These are phyloP conservation scores for Mormyrus lacerda DNA, from an alignment of 2,113 vertebrate genomes.

Conservation along the genomic window DNA sequence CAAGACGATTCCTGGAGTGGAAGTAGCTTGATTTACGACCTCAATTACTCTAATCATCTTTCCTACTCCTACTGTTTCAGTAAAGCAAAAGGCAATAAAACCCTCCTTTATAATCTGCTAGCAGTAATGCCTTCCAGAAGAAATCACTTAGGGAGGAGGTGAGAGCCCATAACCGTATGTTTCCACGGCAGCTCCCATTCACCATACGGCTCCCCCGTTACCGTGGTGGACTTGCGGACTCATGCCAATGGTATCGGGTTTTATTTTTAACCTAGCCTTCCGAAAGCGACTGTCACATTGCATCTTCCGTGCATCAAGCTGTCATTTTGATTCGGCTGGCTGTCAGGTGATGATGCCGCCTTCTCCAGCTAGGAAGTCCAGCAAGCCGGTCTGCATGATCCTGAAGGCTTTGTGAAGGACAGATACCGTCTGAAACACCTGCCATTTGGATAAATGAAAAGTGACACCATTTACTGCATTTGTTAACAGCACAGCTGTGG, in stretches of 20 bases:
- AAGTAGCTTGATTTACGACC: conserved; percentile 3
- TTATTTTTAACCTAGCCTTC: background rate
- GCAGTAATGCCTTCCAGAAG: conserved; percentile 10
- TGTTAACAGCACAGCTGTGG: background rate
- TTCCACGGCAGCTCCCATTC: background rate
- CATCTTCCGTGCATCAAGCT: background rate
- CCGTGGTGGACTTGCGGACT: background rate
- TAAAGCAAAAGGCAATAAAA: conserved; percentile 23
- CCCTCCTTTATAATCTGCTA: conserved; percentile 11
- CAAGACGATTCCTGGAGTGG: background rate
- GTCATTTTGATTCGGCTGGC: background rate
- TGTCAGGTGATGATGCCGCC: background rate
- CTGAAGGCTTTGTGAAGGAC: background rate
- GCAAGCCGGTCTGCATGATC: background rate
- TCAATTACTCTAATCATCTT: conserved; percentile 22
- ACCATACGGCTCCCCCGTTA: background rate
- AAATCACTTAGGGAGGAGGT: conserved; percentile 15
- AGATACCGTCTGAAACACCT: background rate
- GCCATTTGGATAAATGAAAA: background rate
- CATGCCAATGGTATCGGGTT: background rate
- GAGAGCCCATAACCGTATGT: background rate
- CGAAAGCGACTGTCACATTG: background rate
- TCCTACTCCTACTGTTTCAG: conserved; percentile 17
- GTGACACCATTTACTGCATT: background rate
- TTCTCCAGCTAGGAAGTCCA: background rate